These are phyloP conservation scores for Gadus macrocephalus DNA, from an alignment of 2,113 vertebrate genomes.

Conservation along the genomic window DNA sequence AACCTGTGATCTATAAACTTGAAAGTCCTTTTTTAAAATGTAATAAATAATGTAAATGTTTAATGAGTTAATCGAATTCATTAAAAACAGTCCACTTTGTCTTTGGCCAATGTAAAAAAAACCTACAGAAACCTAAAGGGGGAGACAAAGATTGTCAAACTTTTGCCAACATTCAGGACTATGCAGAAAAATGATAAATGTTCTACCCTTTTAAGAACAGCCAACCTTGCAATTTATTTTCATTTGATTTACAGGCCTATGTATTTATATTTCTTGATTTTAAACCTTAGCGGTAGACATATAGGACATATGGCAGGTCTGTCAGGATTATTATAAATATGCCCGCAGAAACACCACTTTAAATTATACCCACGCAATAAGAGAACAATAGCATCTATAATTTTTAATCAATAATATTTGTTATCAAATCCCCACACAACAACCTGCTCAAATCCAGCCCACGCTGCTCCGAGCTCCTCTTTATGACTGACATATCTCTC, in stretches of 20 bases:
- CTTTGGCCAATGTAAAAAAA: neutral
- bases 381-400: neutral
- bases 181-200: neutral
- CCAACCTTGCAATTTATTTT: no score
- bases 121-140: neutral
- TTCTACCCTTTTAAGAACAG: no score
- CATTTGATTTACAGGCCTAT: no score
- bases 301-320: no score
- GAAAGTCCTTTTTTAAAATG: neutral
- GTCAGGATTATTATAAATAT: neutral
- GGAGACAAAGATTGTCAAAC: neutral
- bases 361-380: no score
- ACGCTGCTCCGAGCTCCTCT: slow-evolving; percentile 18
- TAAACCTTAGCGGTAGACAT: neutral
- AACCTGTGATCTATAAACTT: neutral
- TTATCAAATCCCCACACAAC: neutral
- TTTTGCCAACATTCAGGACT: neutral
- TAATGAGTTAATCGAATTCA: neutral
- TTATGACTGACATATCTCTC: slow-evolving; percentile 47
- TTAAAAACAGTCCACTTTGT: neutral
- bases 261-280: neutral
- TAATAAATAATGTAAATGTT: neutral
- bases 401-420: neutral
- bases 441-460: slow-evolving; percentile 23
- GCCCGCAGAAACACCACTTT: neutral